A percentile compares a stretch with the other conserved stretches of the same genome.
Evolutionary conservation across 2,797 vertebrate species (phyloP).

Genomic region (Lutra lutra): DNA sequence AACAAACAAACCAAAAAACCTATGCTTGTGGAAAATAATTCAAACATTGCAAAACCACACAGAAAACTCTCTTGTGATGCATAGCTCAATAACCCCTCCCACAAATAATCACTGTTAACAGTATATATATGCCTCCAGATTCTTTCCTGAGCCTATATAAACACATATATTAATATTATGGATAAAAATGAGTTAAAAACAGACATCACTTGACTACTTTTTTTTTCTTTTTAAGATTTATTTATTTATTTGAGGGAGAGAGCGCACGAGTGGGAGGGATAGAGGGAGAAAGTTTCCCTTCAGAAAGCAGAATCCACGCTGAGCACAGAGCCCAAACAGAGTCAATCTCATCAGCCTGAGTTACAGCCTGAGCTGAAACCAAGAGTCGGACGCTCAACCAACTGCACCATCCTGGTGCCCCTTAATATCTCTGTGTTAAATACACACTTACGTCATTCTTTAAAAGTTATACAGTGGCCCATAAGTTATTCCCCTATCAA

Average conservation of each 20-base stretch:
- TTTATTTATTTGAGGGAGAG: neutral
- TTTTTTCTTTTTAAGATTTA: neutral
- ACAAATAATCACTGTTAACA: neutral
- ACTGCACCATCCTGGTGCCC: neutral
- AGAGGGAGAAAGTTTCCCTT: neutral
- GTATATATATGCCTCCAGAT: neutral
- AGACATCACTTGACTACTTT: neutral
- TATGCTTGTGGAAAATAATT: neutral
- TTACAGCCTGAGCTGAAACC: neutral
- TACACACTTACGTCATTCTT: neutral
- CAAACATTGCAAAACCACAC: neutral
- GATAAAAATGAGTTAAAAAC: neutral
- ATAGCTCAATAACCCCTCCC: neutral
- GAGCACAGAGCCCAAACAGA: neutral
- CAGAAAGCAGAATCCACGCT: neutral
- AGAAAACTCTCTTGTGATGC: neutral
- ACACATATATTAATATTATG: neutral
- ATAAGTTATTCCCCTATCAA: neutral
- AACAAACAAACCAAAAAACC: neutral
- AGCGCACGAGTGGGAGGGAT: accelerated
- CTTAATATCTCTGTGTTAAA: neutral
- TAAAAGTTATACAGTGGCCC: neutral
- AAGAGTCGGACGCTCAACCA: neutral
- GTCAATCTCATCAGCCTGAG: neutral
- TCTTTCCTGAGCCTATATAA: neutral